Evolutionary conservation across 2,888 invertebrate genomes (phyloP), one percentile per base, ranked within the genome.

Genomic region (Epicampocera succincta): DNA sequence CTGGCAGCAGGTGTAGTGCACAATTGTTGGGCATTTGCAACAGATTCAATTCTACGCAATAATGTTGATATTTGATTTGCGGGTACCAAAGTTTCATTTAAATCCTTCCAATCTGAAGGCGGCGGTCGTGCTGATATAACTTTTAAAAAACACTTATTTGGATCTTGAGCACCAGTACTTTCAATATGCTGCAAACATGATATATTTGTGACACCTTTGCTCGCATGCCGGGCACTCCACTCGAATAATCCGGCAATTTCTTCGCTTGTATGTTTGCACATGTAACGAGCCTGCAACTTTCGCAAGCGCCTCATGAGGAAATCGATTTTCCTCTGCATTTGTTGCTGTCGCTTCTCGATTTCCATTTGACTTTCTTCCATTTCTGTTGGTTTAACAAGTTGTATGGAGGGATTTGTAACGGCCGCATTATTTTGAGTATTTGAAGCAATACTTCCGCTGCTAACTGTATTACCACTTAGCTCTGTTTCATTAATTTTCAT

Each of bases 201-300:
- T 80, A 58, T 44, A 38, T 75, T 75, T 58, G 68, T 69, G 25
- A 77, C 72, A 42, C 81, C 73, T 68, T 83, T 83, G 25, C 60
- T 86, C 17, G 84, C 81, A 21, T 79, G 85, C 2, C 95, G 92
- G 81, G 95, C 94, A 29, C 95, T 95, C 87, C 94, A 93, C 83
- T 95, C 95, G 84, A 96, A 94, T 71, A 96, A 94, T 5, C 95
- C 95, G 21, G 94, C 93, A 12, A 95, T 93, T 90, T 98, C 97
- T 85, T 95, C 95, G 66, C 95, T 94, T 29, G 94, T 92, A 89
- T 97, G 96, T 82, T 94, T 94, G 5, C 96, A 96, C 88, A 96
- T 93, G 42, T 94, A 92, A 68, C 94, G 93, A 0, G 94, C 93
- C 89, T 97, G 96, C 25, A 96, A 90, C 88, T 96, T 96, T 13